Evolutionary conservation across 2,797 vertebrate species (phyloP).

Genomic region (Falco berigora): DNA sequence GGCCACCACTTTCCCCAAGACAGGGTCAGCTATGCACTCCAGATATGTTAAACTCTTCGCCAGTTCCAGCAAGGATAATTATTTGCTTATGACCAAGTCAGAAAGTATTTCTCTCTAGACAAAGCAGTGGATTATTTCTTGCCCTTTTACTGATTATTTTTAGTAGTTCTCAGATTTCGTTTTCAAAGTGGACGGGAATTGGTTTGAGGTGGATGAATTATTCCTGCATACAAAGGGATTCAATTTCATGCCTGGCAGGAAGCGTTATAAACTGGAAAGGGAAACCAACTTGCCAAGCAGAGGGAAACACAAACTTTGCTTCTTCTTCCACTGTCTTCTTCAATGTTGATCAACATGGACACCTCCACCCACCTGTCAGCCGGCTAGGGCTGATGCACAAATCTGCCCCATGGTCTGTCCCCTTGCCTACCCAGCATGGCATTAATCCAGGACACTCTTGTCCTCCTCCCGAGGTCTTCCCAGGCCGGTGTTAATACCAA

Average conservation of each 20-base stretch:
- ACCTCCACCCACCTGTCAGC: not conserved
- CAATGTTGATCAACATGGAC: not conserved
- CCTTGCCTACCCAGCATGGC: not conserved
- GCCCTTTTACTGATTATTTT: slow-evolving; percentile 1
- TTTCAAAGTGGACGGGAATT: not conserved
- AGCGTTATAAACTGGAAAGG: not conserved
- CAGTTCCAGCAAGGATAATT: not conserved
- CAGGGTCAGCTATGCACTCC: not conserved
- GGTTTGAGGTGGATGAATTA: not conserved
- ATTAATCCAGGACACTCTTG: not conserved
- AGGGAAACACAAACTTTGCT: not conserved
- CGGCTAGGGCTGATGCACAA: not conserved
- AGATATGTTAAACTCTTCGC: not conserved
- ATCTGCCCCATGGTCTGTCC: not conserved
- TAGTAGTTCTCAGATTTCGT: not conserved
- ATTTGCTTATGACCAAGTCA: slow-evolving; percentile 7
- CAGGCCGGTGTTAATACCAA: not conserved
- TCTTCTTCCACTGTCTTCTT: not conserved
- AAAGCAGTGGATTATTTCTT: slow-evolving; percentile 18
- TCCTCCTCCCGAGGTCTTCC: not conserved
- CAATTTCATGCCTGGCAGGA: not conserved
- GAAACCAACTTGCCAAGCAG: not conserved
- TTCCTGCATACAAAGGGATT: not conserved
- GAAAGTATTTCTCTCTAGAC: not conserved
- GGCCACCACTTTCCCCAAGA: not conserved